Base-by-base conservation (phyloP, 2,797 vertebrate genomes). In the Leuciscus waleckii region DNA sequence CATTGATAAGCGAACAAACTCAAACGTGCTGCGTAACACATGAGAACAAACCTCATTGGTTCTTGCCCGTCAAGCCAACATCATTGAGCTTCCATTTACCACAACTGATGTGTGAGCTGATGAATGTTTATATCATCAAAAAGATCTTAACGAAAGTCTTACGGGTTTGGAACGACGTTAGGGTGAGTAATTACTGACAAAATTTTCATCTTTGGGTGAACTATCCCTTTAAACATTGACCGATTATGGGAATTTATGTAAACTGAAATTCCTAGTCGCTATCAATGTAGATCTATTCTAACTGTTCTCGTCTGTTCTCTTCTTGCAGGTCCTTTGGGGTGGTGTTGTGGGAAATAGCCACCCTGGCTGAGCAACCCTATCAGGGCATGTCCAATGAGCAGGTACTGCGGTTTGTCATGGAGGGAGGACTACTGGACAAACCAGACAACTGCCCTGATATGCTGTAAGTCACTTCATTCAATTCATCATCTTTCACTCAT, bases 321-420 rank as follows among this genome's bases (percentile, higher is more conserved):
- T 77, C 5, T 68, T 76, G n/a, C 51, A 96, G 96, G 96, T 96
- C 95, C 0, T 99, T 99, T 0, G 98, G 98, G 0, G 98, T 99
- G 2, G 98, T 99, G 3, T 93, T 99, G 76, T 99, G 98, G 98
- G 98, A 99, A 94, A 98, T 99, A 0, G 95, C 98, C 51, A 99
- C 98, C 0, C 93, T 99, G 81, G 95, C 98, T 0, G 98, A 99
- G 92, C 98, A 99, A 92, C 98, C 98, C 0, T 99, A 99, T 92
- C 98, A 99, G 89, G 98, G 98, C 88, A 95, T 99, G 95, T 98
- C 98, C 91, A 99, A 99, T 3, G 98, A 99, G 90, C 98, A 99
- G 92, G 98, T 99, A 84, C 97, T 99, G n/a, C 98, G 97, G 88
- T 99, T 99, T 0, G 98, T 99, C 88, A 99, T 99, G 97, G 98